Conservation (phyloP, 2,113 vertebrate species). For the Pollimyrus isidori region DNA sequence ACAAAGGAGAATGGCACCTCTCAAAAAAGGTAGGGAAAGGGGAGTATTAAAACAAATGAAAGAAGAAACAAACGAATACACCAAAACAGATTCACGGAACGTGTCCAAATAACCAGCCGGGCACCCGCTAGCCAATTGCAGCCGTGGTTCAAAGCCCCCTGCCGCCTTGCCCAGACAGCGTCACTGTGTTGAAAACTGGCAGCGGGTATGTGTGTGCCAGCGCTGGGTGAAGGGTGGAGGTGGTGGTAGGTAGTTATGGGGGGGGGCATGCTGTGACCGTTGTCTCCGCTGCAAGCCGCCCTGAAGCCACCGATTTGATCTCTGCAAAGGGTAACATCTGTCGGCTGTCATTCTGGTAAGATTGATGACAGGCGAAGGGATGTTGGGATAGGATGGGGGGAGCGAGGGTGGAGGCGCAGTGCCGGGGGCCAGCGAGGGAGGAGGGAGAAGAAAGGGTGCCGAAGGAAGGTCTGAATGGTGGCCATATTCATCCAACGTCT, state of each 20-base stretch:
- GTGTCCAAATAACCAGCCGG: not conserved
- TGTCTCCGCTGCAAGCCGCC: slow-evolving; percentile 74
- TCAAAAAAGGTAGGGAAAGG: not conserved
- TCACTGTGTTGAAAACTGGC: slow-evolving; percentile 59
- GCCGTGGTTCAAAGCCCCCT: not conserved
- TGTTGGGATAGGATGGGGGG: slow-evolving; percentile 50
- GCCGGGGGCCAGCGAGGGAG: slow-evolving; percentile 33
- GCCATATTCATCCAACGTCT: not conserved
- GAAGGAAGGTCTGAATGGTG: slow-evolving; percentile 10
- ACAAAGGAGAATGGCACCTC: not conserved
- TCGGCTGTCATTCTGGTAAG: slow-evolving; percentile 97
- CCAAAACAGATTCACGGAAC: not conserved
- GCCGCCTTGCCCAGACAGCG: slow-evolving; percentile 45
- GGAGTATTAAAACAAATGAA: not conserved
- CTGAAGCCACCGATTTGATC: slow-evolving; percentile 94
- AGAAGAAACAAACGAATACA: not conserved
- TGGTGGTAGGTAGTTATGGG: slow-evolving; percentile 39
- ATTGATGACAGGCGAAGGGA: slow-evolving; percentile 90
- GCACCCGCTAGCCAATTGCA: not conserved
- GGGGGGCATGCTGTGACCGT: slow-evolving; percentile 52
- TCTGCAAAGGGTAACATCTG: slow-evolving; percentile 99
- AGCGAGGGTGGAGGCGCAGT: slow-evolving; percentile 35
- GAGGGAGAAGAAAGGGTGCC: slow-evolving; percentile 14
- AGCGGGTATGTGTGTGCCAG: slow-evolving; percentile 26
- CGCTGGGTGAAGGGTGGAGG: slow-evolving; percentile 22